Evolutionary conservation across 2,113 vertebrate genomes (phyloP).

Genomic region (Alethe castanea): DNA sequence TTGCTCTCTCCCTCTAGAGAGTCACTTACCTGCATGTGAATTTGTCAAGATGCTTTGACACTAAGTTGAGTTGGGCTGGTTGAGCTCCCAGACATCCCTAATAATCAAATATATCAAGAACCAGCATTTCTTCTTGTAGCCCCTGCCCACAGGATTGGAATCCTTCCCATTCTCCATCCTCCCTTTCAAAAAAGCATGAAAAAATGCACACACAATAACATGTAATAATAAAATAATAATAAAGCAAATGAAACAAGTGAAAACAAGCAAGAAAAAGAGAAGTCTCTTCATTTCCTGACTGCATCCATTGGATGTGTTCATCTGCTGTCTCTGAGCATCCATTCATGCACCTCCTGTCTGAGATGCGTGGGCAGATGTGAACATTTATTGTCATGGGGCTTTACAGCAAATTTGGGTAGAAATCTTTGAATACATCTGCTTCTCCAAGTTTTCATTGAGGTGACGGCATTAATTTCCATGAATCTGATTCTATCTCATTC

Average conservation of each 20-base stretch:
- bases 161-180: background rate
- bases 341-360: conserved; percentile 6
- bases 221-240: conserved; percentile 8
- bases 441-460: conserved; percentile 26
- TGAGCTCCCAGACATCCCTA: background rate
- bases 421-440: conserved; percentile 7
- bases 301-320: background rate
- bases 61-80: background rate
- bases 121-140: background rate
- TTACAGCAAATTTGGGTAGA: background rate
- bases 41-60: background rate
- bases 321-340: conserved; percentile 25
- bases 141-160: background rate
- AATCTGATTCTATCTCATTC: conserved; percentile 13
- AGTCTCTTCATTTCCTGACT: conserved; percentile 24
- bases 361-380: background rate
- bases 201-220: background rate
- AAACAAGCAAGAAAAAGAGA: conserved; percentile 19
- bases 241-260: background rate
- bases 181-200: background rate
- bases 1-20: background rate
- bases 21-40: background rate
- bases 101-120: background rate
- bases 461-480: conserved; percentile 46
- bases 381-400: conserved; percentile 35